Conservation (phyloP, 1,140 invertebrate genomes). For the Octopus bimaculoides region DNA sequence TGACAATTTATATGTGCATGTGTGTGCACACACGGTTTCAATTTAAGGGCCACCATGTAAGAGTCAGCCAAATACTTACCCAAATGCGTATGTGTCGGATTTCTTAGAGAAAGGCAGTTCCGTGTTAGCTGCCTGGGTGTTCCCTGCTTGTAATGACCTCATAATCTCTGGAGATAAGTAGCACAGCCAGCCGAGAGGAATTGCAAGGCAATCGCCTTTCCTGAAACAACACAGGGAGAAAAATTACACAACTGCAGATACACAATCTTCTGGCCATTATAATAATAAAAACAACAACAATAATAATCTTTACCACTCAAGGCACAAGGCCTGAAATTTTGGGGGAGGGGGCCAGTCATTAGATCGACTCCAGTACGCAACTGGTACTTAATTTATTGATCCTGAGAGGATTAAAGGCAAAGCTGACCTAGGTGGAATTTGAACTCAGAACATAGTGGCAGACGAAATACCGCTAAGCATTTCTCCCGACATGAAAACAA, state of each 20-base stretch:
- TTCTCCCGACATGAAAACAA: too few relatives aligned
- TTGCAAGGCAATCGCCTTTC: conserved; percentile 77
- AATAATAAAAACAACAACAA: neutral
- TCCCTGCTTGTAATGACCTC: conserved; percentile 63
- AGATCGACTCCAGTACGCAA: too few relatives aligned
- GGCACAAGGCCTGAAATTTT: neutral
- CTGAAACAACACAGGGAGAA: conserved; percentile 36
- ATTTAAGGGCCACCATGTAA: too few relatives aligned
- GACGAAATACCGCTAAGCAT: too few relatives aligned
- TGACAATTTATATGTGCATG: too few relatives aligned
- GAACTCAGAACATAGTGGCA: too few relatives aligned
- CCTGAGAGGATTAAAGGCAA: too few relatives aligned
- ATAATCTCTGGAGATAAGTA: conserved; percentile 96
- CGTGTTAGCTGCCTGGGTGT: conserved; percentile 60
- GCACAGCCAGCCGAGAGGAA: conserved; percentile 96
- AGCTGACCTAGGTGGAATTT: too few relatives aligned
- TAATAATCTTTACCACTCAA: neutral
- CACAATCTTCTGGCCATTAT: neutral
- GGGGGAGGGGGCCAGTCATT: too few relatives aligned
- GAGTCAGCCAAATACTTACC: conserved; percentile 63
- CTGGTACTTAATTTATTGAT: too few relatives aligned
- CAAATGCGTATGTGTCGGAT: conserved; percentile 97
- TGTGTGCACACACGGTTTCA: too few relatives aligned
- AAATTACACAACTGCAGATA: too few relatives aligned
- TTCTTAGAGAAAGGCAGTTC: conserved; percentile 87